phyloP scores from a whole-genome alignment of 2,888 invertebrate genomes.

The Thecophora atra region DNA sequence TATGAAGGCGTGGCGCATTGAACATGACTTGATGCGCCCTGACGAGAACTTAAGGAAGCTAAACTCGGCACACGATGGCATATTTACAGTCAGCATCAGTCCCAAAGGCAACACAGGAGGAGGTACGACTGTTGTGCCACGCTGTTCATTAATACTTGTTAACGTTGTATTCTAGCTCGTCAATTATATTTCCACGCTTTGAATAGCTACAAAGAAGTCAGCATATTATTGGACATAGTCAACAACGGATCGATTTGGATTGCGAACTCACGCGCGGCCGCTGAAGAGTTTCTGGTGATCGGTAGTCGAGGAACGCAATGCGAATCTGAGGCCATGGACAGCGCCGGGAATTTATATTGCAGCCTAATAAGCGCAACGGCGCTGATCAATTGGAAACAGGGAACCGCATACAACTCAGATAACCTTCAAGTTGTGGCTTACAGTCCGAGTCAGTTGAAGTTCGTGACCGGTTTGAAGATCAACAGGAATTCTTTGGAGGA shows the following conservation, averaged over 20 bases:
- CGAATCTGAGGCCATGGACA: conserved; percentile 75
- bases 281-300: conserved; percentile 69
- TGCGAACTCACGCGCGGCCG: conserved; percentile 64
- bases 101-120: conserved; percentile 46
- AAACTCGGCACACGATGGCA: conserved; percentile 69
- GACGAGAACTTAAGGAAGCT: conserved; percentile 71
- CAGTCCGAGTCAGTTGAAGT: conserved; percentile 74
- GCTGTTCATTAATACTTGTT: conserved; percentile 67
- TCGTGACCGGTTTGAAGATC: conserved; percentile 78
- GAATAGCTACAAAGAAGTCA: conserved; percentile 70
- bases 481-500: conserved; percentile 69
- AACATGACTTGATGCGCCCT: conserved; percentile 70
- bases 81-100: conserved; percentile 64
- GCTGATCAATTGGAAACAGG: conserved; percentile 79
- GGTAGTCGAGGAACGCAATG: conserved; percentile 74
- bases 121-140: conserved; percentile 72
- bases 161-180: conserved; percentile 58
- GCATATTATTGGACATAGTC: conserved; percentile 70
- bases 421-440: conserved; percentile 70
- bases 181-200: conserved; percentile 74
- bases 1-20: conserved; percentile 70
- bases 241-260: conserved; percentile 69
- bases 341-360: conserved; percentile 65
- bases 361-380: conserved; percentile 75
- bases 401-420: conserved; percentile 69